A percentile compares a stretch with the other conserved stretches of the same genome.
Evolutionary conservation across 2,113 vertebrate genomes (phyloP).

Genomic region (Nestor notabilis): DNA sequence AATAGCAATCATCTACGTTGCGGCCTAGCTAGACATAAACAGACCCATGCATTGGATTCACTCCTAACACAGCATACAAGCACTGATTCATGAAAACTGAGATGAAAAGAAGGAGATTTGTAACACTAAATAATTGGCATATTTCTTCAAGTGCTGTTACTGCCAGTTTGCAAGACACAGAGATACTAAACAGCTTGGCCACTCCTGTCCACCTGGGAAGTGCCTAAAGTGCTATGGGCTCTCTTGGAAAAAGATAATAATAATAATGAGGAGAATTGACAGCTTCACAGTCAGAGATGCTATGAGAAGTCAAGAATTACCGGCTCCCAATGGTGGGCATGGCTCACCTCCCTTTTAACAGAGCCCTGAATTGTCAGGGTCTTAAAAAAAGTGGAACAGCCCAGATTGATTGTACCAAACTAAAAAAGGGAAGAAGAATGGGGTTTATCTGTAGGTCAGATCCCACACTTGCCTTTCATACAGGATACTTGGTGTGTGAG

Average conservation of each 20-base stretch:
- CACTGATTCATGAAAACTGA: not conserved
- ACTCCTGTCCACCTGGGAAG: not conserved
- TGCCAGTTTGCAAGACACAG: not conserved
- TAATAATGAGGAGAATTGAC: not conserved
- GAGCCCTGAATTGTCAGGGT: not conserved
- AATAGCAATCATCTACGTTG: not conserved
- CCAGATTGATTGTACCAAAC: not conserved
- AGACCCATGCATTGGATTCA: not conserved
- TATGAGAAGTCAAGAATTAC: not conserved
- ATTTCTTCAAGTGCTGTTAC: not conserved
- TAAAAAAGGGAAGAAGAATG: not conserved
- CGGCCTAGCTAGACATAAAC: not conserved
- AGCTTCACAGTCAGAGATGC: not conserved
- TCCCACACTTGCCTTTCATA: not conserved
- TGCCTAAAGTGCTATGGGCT: not conserved
- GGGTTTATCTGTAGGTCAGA: not conserved
- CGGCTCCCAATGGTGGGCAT: not conserved
- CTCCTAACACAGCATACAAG: accelerated
- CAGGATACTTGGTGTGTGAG: not conserved
- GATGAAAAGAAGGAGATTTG: not conserved
- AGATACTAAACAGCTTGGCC: not conserved
- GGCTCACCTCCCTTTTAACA: not conserved
- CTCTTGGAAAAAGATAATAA: not conserved
- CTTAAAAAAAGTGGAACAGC: not conserved
- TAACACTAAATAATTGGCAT: not conserved